phyloP scores from a whole-genome alignment of 2,113 vertebrate species.

The Lepus americanus region DNA sequence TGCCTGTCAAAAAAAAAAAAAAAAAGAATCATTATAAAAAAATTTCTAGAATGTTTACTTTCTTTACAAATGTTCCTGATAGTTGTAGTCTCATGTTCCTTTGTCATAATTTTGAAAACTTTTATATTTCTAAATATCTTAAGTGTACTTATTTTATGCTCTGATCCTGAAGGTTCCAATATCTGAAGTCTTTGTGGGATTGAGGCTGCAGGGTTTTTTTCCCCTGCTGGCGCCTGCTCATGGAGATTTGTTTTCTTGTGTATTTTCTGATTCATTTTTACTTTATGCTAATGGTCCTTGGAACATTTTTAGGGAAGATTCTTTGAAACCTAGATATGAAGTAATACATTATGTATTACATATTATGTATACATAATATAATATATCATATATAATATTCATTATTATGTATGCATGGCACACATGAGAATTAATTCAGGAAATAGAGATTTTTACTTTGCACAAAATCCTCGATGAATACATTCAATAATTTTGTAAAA shows the following conservation, averaged over 20 bases:
- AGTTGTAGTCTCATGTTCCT: not conserved
- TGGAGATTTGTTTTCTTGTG: not conserved
- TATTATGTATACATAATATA: too few relatives aligned
- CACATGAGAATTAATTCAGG: not conserved
- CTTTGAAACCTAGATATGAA: constrained; percentile 57
- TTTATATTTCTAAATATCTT: constrained; percentile 15
- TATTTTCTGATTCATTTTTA: constrained; percentile 62
- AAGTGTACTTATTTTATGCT: not conserved
- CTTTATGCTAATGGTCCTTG: not conserved
- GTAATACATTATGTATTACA: not conserved
- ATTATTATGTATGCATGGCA: not conserved
- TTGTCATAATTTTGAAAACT: not conserved
- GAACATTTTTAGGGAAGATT: not conserved
- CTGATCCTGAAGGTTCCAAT: constrained; percentile 12
- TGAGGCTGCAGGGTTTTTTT: not conserved
- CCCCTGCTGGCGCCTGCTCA: not conserved
- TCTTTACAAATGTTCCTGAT: not conserved
- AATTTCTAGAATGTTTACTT: constrained; percentile 19
- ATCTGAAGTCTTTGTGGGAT: not conserved
- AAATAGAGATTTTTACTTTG: constrained; percentile 13
- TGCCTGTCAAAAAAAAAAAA: too few relatives aligned
- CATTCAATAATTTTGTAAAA: constrained; percentile 27
- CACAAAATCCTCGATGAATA: constrained; percentile 5
- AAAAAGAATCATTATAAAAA: too few relatives aligned
- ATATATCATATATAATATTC: too few relatives aligned